Evolutionary conservation across 2,797 vertebrate genomes (phyloP).

Genomic region (Molossus molossus): DNA sequence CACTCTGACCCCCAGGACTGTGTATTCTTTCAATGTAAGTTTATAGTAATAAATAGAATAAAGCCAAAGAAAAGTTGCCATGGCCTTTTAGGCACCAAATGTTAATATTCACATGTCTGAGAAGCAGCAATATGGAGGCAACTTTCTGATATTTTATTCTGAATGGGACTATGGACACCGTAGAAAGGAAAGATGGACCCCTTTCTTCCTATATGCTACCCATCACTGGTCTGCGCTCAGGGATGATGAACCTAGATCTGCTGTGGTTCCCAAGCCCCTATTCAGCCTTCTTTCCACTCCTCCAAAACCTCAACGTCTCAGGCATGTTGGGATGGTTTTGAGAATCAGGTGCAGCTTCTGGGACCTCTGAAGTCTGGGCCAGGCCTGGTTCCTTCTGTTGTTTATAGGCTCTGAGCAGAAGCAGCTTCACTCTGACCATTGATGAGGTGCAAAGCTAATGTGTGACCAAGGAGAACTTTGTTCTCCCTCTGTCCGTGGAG

Average conservation of each 20-base stretch:
- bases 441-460: not conserved
- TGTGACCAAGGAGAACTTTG: not conserved
- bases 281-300: not conserved
- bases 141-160: not conserved
- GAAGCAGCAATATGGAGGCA: not conserved
- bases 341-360: not conserved
- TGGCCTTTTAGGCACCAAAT: not conserved
- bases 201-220: not conserved
- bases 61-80: conserved; percentile 24
- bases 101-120: not conserved
- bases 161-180: not conserved
- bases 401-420: not conserved
- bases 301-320: not conserved
- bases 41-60: conserved; percentile 16
- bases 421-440: not conserved
- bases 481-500: not conserved
- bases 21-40: not conserved
- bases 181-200: not conserved
- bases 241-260: not conserved
- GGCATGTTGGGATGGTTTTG: not conserved
- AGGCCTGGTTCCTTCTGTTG: not conserved
- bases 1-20: too few relatives aligned
- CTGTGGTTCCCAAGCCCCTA: not conserved
- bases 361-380: not conserved
- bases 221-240: not conserved